These are phyloP conservation scores for Steinernema feltiae DNA, from an alignment of 1,140 invertebrate genomes.

Conservation along the genomic window DNA sequence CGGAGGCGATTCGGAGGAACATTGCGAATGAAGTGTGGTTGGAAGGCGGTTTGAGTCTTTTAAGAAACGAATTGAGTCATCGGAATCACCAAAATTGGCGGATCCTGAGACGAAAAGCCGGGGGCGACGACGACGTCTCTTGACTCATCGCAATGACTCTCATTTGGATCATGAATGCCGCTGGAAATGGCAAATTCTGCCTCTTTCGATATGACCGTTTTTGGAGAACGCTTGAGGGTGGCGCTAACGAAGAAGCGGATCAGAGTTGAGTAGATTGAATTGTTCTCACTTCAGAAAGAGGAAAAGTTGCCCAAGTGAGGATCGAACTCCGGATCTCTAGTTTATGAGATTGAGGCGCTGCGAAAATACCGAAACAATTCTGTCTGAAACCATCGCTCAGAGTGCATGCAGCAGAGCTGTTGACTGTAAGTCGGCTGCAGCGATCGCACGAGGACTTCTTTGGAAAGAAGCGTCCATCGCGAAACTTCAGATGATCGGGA, in stretches of 20 bases:
- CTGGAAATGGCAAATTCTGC: no score
- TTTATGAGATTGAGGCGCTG: constrained; percentile 93
- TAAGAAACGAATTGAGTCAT: not conserved
- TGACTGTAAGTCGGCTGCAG: no score
- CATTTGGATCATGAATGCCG: not conserved
- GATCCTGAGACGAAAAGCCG: not conserved
- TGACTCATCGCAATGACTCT: not conserved
- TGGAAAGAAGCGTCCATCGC: no score
- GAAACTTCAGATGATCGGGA: no score
- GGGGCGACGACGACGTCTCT: not conserved
- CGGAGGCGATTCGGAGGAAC: not conserved
- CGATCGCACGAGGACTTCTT: no score
- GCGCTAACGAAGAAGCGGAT: not conserved
- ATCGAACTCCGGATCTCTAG: constrained; percentile 92
- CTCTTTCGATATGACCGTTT: not conserved
- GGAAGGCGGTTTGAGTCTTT: not conserved
- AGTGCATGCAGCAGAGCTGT: no score
- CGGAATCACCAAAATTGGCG: not conserved
- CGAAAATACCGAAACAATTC: constrained; percentile 62
- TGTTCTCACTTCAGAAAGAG: not conserved
- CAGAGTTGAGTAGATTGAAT: not conserved
- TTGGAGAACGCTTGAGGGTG: no score
- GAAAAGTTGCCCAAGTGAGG: constrained; percentile 66
- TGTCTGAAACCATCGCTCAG: no score
- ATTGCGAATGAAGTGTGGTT: not conserved